Base-by-base conservation (phyloP, 2,797 vertebrate species). In the Liasis olivaceus region DNA sequence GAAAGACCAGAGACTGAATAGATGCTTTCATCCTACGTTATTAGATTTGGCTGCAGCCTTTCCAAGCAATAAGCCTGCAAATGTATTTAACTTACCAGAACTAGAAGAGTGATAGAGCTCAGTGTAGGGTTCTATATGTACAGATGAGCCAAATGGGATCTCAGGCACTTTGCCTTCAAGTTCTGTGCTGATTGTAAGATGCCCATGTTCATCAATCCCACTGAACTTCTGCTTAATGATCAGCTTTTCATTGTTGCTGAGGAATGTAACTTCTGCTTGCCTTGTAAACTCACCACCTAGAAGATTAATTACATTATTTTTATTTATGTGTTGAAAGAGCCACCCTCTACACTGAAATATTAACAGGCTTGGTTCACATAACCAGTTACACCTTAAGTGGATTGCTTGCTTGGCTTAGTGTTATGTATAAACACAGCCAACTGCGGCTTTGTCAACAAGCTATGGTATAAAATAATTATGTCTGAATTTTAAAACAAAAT, bases 141-240 rank as follows among this genome's bases (percentile, higher is more conserved):
- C 98, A 0, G 97, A 97, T 91, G 98, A 93, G 0, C 98, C 98
- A 0, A 28, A 93, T 0, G 98, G 97, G 59, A 99, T 96, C 92
- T 98, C 98, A 0, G 99, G 99, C 90, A 99, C 96, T 12, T 92
- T 98, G 92, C 99, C 99, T 4, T 98, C 98, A 95, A 99, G 96
- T 88, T 97, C 97, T 8, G 98, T 99, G 97, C 97, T 98, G 94
- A 99, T 98, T 81, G 96, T 98, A 94, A 99, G 98, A 97, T 99
- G 99, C 88, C 99, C 98, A 0, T 99, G 99, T 93, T 99, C 99
- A 47, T 99, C 98, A 3, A 99, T 98, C 93, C 99, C 99, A 94
- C 98, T 98, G 96, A 99, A 99, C 93, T 98, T 98, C 96, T 99
- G 99, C 93, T 96, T 98, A 95, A 99, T 97, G 91, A 96, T 96